phyloP scores from a whole-genome alignment of 2,797 vertebrate genomes.

The Aeoliscus strigatus region DNA sequence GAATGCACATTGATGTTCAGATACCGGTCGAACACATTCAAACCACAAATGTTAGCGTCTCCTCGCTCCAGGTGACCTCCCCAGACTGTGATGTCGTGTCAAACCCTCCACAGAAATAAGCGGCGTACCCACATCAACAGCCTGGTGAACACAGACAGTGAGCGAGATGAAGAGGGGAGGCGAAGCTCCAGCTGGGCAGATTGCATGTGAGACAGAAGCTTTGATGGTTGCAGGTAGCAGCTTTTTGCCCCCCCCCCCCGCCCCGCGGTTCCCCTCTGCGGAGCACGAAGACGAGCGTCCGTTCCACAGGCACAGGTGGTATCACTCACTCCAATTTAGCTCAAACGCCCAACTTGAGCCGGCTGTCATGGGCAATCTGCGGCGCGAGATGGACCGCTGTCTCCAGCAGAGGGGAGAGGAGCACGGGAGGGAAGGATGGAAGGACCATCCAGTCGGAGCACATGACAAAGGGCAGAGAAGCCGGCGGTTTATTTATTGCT shows the following conservation, averaged over 20 bases:
- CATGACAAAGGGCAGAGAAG: conserved; percentile 64
- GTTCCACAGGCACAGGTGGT: conserved; percentile 75
- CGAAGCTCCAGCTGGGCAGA: conserved; percentile 66
- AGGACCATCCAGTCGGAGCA: conserved; percentile 44
- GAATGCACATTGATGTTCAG: too few relatives aligned
- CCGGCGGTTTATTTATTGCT: conserved; percentile 59
- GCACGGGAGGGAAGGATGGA: conserved; percentile 19
- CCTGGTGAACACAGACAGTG: not conserved
- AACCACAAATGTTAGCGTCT: too few relatives aligned
- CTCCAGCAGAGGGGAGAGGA: conserved; percentile 30
- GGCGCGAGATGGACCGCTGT: conserved; percentile 65
- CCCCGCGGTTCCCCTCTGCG: conserved; percentile 34
- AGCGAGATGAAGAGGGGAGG: too few relatives aligned
- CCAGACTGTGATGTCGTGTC: too few relatives aligned
- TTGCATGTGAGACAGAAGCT: conserved; percentile 63
- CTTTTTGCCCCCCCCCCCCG: conserved; percentile 22
- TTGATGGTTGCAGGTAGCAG: conserved; percentile 74
- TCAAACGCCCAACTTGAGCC: conserved; percentile 76
- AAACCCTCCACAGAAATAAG: too few relatives aligned
- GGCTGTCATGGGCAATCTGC: conserved; percentile 76
- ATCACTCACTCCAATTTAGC: conserved; percentile 78
- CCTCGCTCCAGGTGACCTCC: too few relatives aligned
- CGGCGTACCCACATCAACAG: too few relatives aligned
- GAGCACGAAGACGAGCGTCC: conserved; percentile 54
- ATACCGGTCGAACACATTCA: too few relatives aligned